Evolutionary conservation across 1,140 invertebrate genomes (phyloP), one percentile per base, ranked within the genome.

Genomic region (Cydia amplana): DNA sequence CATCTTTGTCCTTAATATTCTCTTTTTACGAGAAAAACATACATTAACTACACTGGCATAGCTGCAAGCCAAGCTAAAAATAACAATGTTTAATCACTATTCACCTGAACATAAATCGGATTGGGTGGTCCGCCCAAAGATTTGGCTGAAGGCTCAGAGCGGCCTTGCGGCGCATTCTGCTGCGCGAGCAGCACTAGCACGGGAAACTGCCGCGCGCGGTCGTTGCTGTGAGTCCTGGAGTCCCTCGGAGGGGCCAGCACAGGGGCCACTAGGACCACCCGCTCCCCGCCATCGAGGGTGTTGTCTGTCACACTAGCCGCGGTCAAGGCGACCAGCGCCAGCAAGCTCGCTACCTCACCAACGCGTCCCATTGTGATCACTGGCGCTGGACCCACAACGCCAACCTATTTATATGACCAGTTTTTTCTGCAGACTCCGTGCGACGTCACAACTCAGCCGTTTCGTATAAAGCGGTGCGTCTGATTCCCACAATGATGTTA

Each of bases 101-200:
- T 83, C 79, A 92, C 91, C 89, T 91, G 83, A n/a, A 92, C 91
- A 64, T 92, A 91, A 78, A 92, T 90, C 12, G 90, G 91, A 73
- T 86, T 80, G 7, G 83, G 84, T 73, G 87, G 85, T n/a, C 83
- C 78, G 55, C 80, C 79, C 43, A 92, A 73, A 28, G 89, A 86
- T 74, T 90, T 92, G 1, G 88, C 79, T 75, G 87, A 82, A 1
- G 83, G 84, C 72, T 91, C 86, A 6, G 51, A 74, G 0, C 82
- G 80, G 1, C 23, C 49, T 20, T 82, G 82, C 1, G 80, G 73
- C 14, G 65, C 77, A 72, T 88, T 84, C 18, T 84, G 74, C 46
- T 84, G 89, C 25, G 90, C 82, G 6, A 90, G 80, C 18, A 92
- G 82, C 70, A 92, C 86, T 75, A 92, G 75, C n/a, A 92, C 87